A percentile compares a stretch with the other conserved stretches of the same genome.
These are phyloP conservation scores for Apostichopus californicus DNA, from an alignment of 35 echinoderm and acorn worm genomes.

Conservation along the genomic window DNA sequence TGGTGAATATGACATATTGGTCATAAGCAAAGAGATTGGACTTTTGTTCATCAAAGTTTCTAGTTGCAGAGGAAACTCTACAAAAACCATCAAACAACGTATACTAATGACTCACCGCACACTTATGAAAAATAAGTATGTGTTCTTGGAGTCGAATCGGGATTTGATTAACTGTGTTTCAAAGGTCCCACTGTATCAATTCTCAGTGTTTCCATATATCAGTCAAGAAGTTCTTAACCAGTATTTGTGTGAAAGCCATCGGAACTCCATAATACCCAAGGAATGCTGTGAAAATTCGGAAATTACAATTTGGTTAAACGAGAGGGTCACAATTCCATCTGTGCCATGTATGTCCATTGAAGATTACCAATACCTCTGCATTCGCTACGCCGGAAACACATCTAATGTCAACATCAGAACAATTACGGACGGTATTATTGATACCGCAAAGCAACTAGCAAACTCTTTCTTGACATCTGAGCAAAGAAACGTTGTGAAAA, in stretches of 20 bases:
- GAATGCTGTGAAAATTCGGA: not conserved
- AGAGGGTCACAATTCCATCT: not conserved
- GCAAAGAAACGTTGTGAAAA: not conserved
- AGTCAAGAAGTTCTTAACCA: not conserved
- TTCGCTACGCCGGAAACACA: not conserved
- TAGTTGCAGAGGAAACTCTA: not conserved
- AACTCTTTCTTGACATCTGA: not conserved
- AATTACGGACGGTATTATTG: not conserved
- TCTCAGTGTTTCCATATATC: constrained; percentile 3
- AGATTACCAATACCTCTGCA: constrained; percentile 3
- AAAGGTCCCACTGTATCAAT: not conserved
- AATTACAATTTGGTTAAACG: not conserved
- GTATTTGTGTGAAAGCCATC: not conserved
- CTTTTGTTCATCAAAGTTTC: constrained; percentile 28
- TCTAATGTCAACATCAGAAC: not conserved
- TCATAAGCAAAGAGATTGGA: constrained; percentile 11
- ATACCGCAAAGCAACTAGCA: not conserved
- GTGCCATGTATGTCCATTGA: not conserved
- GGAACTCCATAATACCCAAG: not conserved
- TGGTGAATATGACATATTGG: constrained; percentile 23
- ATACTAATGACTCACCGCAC: not conserved
- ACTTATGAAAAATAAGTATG: constrained; percentile 5
- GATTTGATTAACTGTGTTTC: not conserved
- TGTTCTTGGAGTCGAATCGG: constrained; percentile 21
- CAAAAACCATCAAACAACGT: not conserved